Percentiles rank a stretch among this genome's conserved stretches.
phyloP scores from a whole-genome alignment of 23 tunicate genomes.

The Halocynthia aurantium region DNA sequence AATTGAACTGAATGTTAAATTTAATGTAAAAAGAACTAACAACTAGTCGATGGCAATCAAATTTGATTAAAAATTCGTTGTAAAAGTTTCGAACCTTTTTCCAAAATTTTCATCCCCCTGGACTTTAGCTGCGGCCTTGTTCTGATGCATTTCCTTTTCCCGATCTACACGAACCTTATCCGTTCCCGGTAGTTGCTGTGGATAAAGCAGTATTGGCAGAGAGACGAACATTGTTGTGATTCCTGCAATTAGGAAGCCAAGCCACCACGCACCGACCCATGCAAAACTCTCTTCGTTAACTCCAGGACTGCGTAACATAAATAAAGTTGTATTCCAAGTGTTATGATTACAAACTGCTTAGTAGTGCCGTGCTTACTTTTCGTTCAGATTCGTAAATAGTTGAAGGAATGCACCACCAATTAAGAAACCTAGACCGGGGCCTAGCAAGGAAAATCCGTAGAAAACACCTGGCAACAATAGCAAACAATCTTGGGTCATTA shows the following conservation, averaged over 20 bases:
- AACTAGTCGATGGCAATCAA: too few relatives aligned
- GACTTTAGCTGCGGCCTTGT: conserved; percentile 4
- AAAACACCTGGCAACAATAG: conserved; percentile 34
- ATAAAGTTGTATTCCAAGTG: neutral
- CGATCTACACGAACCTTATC: conserved; percentile 36
- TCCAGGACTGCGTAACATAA: conserved; percentile 26
- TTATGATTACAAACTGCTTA: neutral
- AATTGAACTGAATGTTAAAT: neutral
- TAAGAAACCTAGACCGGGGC: conserved; percentile 75
- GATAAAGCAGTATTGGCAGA: conserved; percentile 60
- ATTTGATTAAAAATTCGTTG: too few relatives aligned
- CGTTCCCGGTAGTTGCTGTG: conserved; percentile 63
- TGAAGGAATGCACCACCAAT: conserved; percentile 55
- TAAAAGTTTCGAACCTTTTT: neutral
- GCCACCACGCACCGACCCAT: conserved; percentile 92
- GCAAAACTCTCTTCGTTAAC: conserved; percentile 41
- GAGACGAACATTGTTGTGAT: conserved; percentile 31
- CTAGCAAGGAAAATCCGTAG: conserved; percentile 49
- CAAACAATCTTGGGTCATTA: neutral
- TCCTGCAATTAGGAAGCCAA: conserved; percentile 63
- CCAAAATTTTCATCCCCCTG: conserved; percentile 16
- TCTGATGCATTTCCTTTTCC: conserved; percentile 68
- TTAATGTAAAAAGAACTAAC: too few relatives aligned
- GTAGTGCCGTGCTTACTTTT: conserved; percentile 21
- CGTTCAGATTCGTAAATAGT: conserved; percentile 46